Conservation (phyloP, 1,140 invertebrate species). For the Anagrus nilaparvatae region DNA sequence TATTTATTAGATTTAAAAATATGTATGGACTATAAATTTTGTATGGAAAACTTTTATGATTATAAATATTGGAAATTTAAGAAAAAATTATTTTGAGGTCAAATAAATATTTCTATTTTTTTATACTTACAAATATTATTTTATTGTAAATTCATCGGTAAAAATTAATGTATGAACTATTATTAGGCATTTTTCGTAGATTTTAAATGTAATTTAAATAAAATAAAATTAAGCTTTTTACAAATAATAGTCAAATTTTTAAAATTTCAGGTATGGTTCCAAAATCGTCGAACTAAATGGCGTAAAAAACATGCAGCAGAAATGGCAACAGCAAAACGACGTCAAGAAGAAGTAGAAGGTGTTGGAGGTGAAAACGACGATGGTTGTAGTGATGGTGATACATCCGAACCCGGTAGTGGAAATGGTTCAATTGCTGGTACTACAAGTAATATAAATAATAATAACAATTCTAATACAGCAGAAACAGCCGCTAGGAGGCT, state of each 20-base stretch:
- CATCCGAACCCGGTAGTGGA: conserved; percentile 40
- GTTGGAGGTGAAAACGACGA: conserved; percentile 53
- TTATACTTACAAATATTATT: too few relatives aligned
- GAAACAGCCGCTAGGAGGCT: conserved; percentile 45
- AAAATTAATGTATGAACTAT: too few relatives aligned
- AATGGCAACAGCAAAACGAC: conserved; percentile 95
- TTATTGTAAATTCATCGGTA: too few relatives aligned
- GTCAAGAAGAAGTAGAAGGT: conserved; percentile 86
- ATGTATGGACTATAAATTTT: too few relatives aligned
- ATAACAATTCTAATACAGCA: conserved; percentile 42
- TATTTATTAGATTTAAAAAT: too few relatives aligned
- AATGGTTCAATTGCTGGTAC: conserved; percentile 31
- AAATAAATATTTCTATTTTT: too few relatives aligned
- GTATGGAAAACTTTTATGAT: too few relatives aligned
- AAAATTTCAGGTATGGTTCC: conserved; percentile 93
- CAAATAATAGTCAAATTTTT: conserved; percentile 1
- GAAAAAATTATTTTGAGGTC: too few relatives aligned
- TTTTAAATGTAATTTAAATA: too few relatives aligned
- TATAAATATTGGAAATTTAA: too few relatives aligned
- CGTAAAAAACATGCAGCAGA: conserved; percentile 98
- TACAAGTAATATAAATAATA: conserved; percentile 54
- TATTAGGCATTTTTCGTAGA: too few relatives aligned
- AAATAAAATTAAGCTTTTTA: background rate
- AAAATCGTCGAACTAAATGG: conserved; percentile 99
- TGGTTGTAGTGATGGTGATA: conserved; percentile 46